Base-by-base conservation (phyloP, 2,113 vertebrate genomes). In the Girardinichthys multiradiatus region DNA sequence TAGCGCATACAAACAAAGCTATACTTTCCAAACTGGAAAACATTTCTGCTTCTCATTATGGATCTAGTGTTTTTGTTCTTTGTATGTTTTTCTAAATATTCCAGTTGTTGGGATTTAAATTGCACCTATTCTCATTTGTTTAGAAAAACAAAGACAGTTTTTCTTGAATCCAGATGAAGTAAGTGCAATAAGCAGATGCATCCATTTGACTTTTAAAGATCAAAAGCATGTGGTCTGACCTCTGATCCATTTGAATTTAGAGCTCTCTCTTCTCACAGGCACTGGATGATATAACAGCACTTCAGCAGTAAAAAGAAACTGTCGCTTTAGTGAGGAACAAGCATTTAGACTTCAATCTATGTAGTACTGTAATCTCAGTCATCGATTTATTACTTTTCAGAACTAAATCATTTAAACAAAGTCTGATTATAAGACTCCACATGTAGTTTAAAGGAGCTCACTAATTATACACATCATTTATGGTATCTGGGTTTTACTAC, bases 331-430 rank as follows among this genome's bases (percentile, higher is more conserved):
- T 19, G 33, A 68, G 48, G 11, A 48, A 37, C 57, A 48, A 76
- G 57, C n/a, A 17, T 33, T 14, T 6, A 35, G 0, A 30, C 28
- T 24, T 58, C 26, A 61, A 2, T 54, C 33, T 15, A 68, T 79
- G 85, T 70, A 82, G 42, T 54, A 64, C 73, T 83, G 60, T n/a
- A 58, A 68, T 72, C 29, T 74, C 80, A 77, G 66, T 85, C 71
- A 75, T 72, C 71, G 68, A 74, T 72, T 63, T 28, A 77, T 67
- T 71, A 61, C 45, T 59, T 74, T 72, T 64, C 31, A 78, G 51
- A 26, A 29, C 27, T 26, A 59, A 37, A 48, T 29, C 70, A 75
- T 66, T 73, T 26, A 75, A 66, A 54, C 59, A 4, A 30, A 65
- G 10, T 12, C 11, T 33, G 14, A 76, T 45, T 45, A 45, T 45